A percentile compares a stretch with the other conserved stretches of the same genome.
These are phyloP conservation scores for Aphodius sticticus DNA, from an alignment of 2,888 invertebrate species.

Conservation along the genomic window DNA sequence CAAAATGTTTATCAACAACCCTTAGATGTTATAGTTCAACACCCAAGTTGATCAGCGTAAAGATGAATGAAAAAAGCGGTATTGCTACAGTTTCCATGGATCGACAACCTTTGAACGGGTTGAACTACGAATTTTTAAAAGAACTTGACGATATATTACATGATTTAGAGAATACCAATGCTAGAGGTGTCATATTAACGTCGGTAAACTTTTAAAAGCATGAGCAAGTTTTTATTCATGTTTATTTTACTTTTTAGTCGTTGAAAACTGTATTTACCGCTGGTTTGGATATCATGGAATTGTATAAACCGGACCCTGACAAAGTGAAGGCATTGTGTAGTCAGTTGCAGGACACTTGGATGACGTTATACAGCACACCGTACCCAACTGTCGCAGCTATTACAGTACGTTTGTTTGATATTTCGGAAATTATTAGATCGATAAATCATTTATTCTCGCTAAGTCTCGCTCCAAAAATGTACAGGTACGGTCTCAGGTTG, in stretches of 20 bases:
- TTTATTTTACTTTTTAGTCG: constrained; percentile 61
- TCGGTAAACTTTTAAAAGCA: constrained; percentile 68
- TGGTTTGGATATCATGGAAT: constrained; percentile 86
- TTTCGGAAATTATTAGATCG: not conserved
- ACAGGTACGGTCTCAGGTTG: too few species aligned
- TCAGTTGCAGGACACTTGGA: constrained; percentile 80
- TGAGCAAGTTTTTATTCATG: not conserved
- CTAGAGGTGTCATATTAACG: constrained; percentile 79
- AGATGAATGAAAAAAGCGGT: constrained; percentile 64
- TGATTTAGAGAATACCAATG: constrained; percentile 71
- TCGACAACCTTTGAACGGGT: constrained; percentile 81
- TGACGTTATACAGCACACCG: constrained; percentile 75
- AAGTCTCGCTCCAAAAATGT: too few species aligned
- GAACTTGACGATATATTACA: constrained; percentile 71
- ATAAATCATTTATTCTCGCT: too few species aligned
- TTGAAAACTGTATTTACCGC: constrained; percentile 80
- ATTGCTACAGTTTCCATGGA: constrained; percentile 78
- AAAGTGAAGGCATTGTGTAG: constrained; percentile 77
- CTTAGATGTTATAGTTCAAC: constrained; percentile 27
- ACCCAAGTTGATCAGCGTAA: constrained; percentile 40
- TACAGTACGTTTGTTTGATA: constrained; percentile 67
- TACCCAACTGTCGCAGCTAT: constrained; percentile 83
- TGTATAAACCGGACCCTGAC: constrained; percentile 81
- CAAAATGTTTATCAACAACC: constrained; percentile 9
- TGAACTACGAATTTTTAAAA: constrained; percentile 76